phyloP scores from a whole-genome alignment of 2,113 vertebrate genomes.

The Alectura lathami region DNA sequence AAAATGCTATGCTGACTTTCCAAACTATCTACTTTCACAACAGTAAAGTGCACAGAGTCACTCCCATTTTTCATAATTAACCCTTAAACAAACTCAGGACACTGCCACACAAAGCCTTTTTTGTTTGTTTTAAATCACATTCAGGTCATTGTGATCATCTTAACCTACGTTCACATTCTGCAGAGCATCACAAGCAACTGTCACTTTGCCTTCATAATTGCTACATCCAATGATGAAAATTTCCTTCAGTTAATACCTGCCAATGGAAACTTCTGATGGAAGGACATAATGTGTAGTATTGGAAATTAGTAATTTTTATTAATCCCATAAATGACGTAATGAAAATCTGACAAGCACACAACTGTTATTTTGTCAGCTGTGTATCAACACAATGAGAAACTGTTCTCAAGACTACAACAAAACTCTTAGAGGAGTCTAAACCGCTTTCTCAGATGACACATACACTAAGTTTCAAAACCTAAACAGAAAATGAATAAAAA shows the following conservation, averaged over 20 bases:
- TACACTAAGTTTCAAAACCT: neutral
- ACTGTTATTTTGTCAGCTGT: neutral
- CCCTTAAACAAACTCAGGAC: neutral
- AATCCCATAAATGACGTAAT: neutral
- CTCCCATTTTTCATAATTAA: neutral
- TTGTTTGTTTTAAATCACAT: neutral
- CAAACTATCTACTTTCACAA: neutral
- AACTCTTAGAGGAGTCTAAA: neutral
- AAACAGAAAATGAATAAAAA: neutral
- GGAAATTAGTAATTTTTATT: neutral
- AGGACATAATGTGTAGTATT: neutral
- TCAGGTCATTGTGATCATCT: neutral
- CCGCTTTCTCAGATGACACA: neutral
- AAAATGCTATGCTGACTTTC: neutral
- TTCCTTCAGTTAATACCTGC: neutral
- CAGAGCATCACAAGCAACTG: neutral
- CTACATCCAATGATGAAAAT: neutral
- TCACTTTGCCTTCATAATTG: neutral
- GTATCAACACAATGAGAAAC: neutral
- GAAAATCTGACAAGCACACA: neutral
- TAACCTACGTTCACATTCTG: neutral
- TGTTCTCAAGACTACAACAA: neutral
- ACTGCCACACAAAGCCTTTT: neutral
- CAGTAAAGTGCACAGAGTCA: neutral
- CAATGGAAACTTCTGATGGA: neutral